Percentiles rank a stretch among this genome's conserved stretches.
These are phyloP conservation scores for Lasioglossum zephyrum DNA, from an alignment of 2,888 invertebrate genomes.

Conservation along the genomic window DNA sequence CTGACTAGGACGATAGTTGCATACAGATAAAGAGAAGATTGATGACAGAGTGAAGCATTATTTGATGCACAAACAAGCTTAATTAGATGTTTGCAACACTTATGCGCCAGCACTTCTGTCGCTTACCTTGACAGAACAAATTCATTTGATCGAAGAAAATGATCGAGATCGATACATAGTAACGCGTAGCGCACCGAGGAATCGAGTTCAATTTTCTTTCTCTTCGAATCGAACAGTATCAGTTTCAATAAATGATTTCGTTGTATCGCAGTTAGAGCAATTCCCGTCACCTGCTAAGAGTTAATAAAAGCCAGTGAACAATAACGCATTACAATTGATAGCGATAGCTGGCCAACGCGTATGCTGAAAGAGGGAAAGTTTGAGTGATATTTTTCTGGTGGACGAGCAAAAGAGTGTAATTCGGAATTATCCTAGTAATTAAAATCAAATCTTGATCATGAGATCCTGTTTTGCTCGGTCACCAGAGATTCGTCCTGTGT, in stretches of 20 bases:
- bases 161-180: background rate
- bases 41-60: constrained; percentile 24
- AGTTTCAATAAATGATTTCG: background rate
- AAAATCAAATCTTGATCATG: background rate
- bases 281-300: constrained; percentile 74
- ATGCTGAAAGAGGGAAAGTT: constrained; percentile 64
- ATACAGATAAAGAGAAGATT: background rate
- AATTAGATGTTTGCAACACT: background rate
- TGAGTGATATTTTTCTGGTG: constrained; percentile 19
- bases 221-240: background rate
- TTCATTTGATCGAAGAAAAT: background rate
- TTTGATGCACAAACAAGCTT: constrained; percentile 1
- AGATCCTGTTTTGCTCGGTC: background rate
- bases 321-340: constrained; percentile 44
- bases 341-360: constrained; percentile 48
- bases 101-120: background rate
- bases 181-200: background rate
- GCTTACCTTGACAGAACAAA: constrained; percentile 37
- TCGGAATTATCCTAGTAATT: background rate
- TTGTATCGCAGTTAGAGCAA: constrained; percentile 29
- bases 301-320: constrained; percentile 61
- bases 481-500: constrained; percentile 6
- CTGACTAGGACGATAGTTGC: background rate
- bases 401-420: background rate
- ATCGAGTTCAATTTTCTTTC: constrained; percentile 6